These are phyloP conservation scores for Cephalopachus bancanus DNA, from an alignment of 2,797 vertebrate genomes.

Conservation along the genomic window DNA sequence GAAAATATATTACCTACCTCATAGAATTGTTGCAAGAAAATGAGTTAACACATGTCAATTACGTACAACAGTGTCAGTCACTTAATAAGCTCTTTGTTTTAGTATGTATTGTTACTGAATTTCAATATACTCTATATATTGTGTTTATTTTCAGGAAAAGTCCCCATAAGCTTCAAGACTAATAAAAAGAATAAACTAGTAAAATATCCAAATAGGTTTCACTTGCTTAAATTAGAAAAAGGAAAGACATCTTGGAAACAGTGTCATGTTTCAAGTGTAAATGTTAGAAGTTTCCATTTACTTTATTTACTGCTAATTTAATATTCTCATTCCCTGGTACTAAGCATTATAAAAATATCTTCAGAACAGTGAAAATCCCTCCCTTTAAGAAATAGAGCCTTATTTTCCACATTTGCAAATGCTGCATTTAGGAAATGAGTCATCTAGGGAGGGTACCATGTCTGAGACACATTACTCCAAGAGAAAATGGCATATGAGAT, in stretches of 20 bases:
- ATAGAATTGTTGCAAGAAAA: not conserved
- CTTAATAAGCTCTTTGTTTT: not conserved
- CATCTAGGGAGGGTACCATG: not conserved
- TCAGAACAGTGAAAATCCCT: not conserved
- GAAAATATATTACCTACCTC: not conserved
- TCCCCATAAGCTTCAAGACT: not conserved
- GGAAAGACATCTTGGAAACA: not conserved
- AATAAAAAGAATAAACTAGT: not conserved
- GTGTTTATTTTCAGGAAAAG: not conserved
- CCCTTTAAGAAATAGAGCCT: not conserved
- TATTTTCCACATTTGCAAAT: not conserved
- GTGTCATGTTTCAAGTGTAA: not conserved
- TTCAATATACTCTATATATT: not conserved
- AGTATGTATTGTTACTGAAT: not conserved
- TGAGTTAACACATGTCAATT: not conserved
- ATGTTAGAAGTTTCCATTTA: not conserved
- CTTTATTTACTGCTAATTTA: not conserved
- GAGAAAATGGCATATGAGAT: not conserved
- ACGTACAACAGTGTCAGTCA: not conserved
- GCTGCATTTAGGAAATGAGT: not conserved
- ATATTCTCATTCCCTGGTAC: not conserved
- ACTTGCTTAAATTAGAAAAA: constrained; percentile 17
- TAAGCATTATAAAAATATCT: not conserved
- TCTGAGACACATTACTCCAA: not conserved
- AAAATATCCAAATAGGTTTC: not conserved